Evolutionary conservation across 2,888 invertebrate species (phyloP), one percentile per base, ranked within the genome.

Genomic region (Drosophila nr. fundita): DNA sequence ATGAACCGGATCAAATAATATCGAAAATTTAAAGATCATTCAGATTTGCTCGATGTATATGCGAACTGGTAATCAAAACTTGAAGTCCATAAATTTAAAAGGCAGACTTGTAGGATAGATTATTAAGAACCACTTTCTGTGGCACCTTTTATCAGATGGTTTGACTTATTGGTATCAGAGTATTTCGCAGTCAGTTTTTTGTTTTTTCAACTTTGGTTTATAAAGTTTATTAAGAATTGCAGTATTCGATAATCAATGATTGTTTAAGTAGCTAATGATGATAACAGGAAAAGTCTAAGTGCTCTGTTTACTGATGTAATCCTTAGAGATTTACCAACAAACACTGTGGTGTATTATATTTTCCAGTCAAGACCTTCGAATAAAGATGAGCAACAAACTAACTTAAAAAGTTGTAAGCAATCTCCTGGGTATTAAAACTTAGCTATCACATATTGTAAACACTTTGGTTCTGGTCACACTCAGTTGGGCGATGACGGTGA

Each of bases 361-460:
- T 24, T 45, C 4, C 8, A 45, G 4, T 15, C 4, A 8, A 24
- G 24, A 15, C 15, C 15, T 4, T 45, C 45, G 24, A 15, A 45
- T 15, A 45, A 15, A 8, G 45, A 45, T 45, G 24, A 24, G 15
- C 24, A 15, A 45, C 13, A 45, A 45, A 8, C 45, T 10, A 10
- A 27, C 18, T 11, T 6, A 5, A 11, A 15, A 57, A 11, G 18
- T 0, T 15, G 10, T 13, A 15, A 21, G 21, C 15, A 21, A 54
- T 21, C 36, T 29, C 10, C 15, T 60, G 53, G 34, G 68, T 59
- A 73, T 59, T 34, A 11, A 13, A 60, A 58, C 64, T 58, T 53
- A 10, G 45, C 49, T 58, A 73, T 83, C 62, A 73, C 58, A 68
- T 67, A 68, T 68, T 57, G 50, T 63, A 60, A 60, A 49, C 45